Evolutionary conservation across 2,888 invertebrate genomes (phyloP).

Genomic region (Empis stercorea): DNA sequence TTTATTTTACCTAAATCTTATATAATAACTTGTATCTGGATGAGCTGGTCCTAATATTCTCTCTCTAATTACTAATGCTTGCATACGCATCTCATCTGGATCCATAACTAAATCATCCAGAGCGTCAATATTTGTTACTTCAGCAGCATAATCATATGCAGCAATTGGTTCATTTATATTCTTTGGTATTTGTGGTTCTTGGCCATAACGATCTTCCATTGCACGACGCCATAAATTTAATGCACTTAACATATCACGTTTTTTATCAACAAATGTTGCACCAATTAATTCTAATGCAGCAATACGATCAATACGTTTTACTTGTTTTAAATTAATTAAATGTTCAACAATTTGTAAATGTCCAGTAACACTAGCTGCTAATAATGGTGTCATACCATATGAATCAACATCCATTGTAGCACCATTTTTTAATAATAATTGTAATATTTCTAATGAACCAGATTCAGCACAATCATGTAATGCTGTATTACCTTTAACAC

Average conservation of each 20-base stretch:
- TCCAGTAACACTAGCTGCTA: constrained; percentile 87
- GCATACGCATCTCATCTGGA: constrained; percentile 95
- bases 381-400: constrained; percentile 90
- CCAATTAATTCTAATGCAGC: constrained; percentile 86
- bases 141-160: constrained; percentile 79
- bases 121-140: constrained; percentile 65
- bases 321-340: constrained; percentile 62
- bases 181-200: constrained; percentile 59
- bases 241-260: constrained; percentile 85
- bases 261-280: constrained; percentile 93
- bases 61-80: constrained; percentile 80
- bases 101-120: constrained; percentile 79
- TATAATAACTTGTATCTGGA: constrained; percentile 94
- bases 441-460: constrained; percentile 83
- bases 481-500: constrained; percentile 85
- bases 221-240: constrained; percentile 82
- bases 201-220: constrained; percentile 64
- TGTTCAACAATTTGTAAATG: constrained; percentile 89
- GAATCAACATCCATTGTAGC: constrained; percentile 91
- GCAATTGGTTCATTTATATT: constrained; percentile 59
- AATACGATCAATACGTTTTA: constrained; percentile 65
- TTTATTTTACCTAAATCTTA: constrained; percentile 62
- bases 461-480: constrained; percentile 96
- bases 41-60: constrained; percentile 85
- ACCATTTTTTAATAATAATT: constrained; percentile 72